These are phyloP conservation scores for Setophaga petechia DNA, from an alignment of 2,113 vertebrate genomes.

Conservation along the genomic window DNA sequence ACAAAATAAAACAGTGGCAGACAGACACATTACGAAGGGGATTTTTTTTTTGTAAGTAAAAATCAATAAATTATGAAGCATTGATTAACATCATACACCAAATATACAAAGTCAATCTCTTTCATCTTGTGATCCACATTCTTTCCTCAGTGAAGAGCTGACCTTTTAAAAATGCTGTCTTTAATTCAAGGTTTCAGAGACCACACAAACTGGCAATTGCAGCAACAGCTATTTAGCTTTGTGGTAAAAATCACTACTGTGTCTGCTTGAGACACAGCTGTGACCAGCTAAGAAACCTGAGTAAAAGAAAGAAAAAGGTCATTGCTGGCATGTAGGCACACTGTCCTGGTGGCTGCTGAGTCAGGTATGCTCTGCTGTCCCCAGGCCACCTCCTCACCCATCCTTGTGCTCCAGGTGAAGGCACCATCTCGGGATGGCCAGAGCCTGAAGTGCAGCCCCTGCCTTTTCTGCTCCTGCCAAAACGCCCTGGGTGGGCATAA, in stretches of 20 bases:
- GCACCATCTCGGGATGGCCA: neutral
- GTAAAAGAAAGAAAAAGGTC: neutral
- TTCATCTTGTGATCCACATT: neutral
- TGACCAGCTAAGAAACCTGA: neutral
- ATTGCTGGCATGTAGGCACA: neutral
- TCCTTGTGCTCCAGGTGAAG: neutral
- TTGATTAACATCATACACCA: neutral
- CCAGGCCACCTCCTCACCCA: neutral
- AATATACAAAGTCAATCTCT: neutral
- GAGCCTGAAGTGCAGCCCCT: neutral
- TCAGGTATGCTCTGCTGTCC: neutral
- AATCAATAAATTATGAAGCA: neutral
- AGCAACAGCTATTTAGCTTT: neutral
- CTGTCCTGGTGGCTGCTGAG: neutral
- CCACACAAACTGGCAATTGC: accelerated
- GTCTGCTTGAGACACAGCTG: neutral
- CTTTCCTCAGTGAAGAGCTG: neutral
- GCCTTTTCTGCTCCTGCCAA: neutral
- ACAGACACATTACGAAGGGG: neutral
- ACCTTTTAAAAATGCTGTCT: neutral
- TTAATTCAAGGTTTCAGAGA: neutral
- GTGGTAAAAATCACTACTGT: neutral
- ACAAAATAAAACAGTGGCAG: neutral
- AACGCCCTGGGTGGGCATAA: neutral
- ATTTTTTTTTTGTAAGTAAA: neutral